Evolutionary conservation across 2,113 vertebrate genomes (phyloP).

Genomic region (Trichechus manatus): DNA sequence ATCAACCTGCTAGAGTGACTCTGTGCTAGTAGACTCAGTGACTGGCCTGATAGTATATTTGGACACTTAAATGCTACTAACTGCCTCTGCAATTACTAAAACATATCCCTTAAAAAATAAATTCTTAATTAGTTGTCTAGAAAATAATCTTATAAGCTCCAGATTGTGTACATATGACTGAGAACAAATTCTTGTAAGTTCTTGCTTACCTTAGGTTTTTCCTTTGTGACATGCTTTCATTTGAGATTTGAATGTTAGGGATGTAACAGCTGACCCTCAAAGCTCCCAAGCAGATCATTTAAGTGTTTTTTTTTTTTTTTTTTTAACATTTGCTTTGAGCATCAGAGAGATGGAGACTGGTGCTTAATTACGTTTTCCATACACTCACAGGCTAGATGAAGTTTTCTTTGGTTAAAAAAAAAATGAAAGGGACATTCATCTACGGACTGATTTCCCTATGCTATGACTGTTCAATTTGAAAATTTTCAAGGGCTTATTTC

Average conservation of each 20-base stretch:
- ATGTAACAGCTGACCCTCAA: conserved; percentile 1
- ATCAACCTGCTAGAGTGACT: background rate
- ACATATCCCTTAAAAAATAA: background rate
- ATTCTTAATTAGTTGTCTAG: background rate
- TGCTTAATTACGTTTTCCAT: conserved; percentile 55
- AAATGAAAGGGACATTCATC: conserved; percentile 56
- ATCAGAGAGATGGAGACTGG: conserved; percentile 6
- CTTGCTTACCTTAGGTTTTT: background rate
- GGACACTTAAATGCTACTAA: background rate
- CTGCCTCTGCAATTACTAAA: background rate
- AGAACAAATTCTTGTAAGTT: background rate
- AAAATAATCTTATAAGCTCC: background rate
- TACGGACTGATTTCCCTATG: background rate
- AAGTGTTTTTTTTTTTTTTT: background rate
- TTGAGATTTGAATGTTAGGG: conserved; percentile 19
- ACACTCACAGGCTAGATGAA: background rate
- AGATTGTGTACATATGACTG: background rate
- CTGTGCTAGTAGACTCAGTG: background rate
- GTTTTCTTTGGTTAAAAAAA: conserved; percentile 53
- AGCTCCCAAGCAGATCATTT: background rate
- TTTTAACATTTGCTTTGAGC: conserved; percentile 27
- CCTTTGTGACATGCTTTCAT: background rate
- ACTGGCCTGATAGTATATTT: background rate
- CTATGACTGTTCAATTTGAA: background rate
- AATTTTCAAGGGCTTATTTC: conserved; percentile 54